Conservation (phyloP, 2,797 vertebrate species). For the Sebastes hubbsi region DNA sequence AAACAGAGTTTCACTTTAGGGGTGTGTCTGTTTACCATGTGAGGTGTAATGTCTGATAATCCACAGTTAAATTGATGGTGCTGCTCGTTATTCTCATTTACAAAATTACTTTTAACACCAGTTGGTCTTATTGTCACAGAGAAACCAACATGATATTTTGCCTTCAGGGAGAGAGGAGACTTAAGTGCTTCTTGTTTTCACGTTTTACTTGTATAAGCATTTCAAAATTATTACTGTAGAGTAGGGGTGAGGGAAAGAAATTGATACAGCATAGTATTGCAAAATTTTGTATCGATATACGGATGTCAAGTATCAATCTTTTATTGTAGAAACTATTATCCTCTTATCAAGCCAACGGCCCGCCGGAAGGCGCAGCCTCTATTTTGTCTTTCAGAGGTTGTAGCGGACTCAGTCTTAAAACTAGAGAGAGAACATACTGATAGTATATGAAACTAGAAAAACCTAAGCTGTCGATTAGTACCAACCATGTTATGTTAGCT, state of each 20-base stretch:
- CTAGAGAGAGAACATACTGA: too few species aligned
- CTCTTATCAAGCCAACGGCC: too few species aligned
- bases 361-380: too few species aligned
- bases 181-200: constrained; percentile 4
- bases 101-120: constrained; percentile 23
- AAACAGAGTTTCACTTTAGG: background rate
- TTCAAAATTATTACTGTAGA: constrained; percentile 1
- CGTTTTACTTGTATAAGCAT: constrained; percentile 22
- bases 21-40: background rate
- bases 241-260: too few species aligned
- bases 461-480: too few species aligned
- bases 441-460: too few species aligned
- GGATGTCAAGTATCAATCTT: fast-evolving
- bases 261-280: fast-evolving
- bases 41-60: constrained; percentile 8
- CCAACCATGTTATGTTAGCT: too few species aligned
- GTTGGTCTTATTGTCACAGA: constrained; percentile 35
- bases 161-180: background rate
- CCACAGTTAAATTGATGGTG: background rate
- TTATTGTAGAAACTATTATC: too few species aligned
- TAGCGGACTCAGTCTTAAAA: too few species aligned
- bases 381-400: too few species aligned
- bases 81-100: background rate
- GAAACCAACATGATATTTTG: constrained; percentile 7
- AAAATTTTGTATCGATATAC: too few species aligned